Conservation (phyloP, 2,888 invertebrate genomes). For the Lasioglossum malachurum region DNA sequence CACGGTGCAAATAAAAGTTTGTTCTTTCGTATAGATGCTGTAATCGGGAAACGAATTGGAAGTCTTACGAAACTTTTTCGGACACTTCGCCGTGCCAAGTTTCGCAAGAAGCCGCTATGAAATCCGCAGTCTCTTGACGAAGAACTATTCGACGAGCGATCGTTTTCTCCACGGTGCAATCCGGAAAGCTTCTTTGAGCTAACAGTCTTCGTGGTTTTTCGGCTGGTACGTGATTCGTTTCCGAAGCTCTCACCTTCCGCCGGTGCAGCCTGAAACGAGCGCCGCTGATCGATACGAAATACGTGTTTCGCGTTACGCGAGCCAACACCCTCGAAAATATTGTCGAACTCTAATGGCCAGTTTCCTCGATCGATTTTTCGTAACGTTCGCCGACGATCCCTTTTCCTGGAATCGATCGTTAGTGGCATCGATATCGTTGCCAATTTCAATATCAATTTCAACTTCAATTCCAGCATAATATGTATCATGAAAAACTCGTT, state of each 20-base stretch:
- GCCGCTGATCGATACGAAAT: slow-evolving; percentile 51
- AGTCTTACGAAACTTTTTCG: not conserved
- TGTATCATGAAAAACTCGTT: not conserved
- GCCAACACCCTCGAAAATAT: slow-evolving; percentile 33
- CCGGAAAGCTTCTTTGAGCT: not conserved
- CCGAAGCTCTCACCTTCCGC: slow-evolving; percentile 4
- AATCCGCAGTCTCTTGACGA: not conserved
- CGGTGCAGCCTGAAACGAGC: slow-evolving; percentile 28
- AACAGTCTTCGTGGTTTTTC: not conserved
- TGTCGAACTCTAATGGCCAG: slow-evolving; percentile 19
- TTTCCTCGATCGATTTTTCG: not conserved
- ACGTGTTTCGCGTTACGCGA: slow-evolving; percentile 45
- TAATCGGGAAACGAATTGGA: not conserved
- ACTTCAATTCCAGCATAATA: not conserved
- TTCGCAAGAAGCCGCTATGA: not conserved
- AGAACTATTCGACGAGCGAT: not conserved
- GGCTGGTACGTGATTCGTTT: slow-evolving; percentile 18
- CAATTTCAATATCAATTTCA: not conserved
- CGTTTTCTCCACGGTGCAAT: not conserved
- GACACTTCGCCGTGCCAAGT: not conserved
- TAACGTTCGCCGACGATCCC: not conserved
- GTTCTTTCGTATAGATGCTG: not conserved
- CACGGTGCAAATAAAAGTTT: not conserved
- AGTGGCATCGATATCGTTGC: not conserved
- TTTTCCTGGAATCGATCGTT: not conserved